These are phyloP conservation scores for Sinocyclocheilus anshuiensis DNA, from an alignment of 2,113 vertebrate species.

Conservation along the genomic window DNA sequence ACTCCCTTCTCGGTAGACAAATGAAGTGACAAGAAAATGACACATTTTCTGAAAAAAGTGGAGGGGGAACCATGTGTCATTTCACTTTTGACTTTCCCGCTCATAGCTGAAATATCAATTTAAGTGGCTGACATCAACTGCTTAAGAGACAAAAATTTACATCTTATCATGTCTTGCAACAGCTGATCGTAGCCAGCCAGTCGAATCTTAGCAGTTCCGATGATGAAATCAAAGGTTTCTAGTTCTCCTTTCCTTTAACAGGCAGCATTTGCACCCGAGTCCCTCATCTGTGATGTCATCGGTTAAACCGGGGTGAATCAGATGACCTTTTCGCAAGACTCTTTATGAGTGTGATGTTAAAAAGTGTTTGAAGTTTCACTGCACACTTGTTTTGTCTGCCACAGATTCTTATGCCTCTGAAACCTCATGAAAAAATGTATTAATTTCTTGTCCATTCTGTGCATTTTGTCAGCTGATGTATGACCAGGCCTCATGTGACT, in stretches of 20 bases:
- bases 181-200: neutral
- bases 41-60: neutral
- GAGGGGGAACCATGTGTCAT: slow-evolving; percentile 33
- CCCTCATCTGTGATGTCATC: slow-evolving; percentile 25
- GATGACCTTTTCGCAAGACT: slow-evolving; percentile 29
- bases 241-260: slow-evolving; percentile 24
- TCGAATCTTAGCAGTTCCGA: no score
- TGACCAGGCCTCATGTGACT: slow-evolving; percentile 6
- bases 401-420: slow-evolving; percentile 1
- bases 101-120: neutral
- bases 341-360: slow-evolving; percentile 13
- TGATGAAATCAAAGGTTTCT: slow-evolving; percentile 33
- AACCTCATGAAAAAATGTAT: neutral
- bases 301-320: slow-evolving; percentile 26
- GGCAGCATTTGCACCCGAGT: neutral
- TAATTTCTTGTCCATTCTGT: neutral
- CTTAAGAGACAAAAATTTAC: neutral
- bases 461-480: neutral
- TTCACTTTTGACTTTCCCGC: slow-evolving; percentile 44
- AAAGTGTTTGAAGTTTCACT: neutral
- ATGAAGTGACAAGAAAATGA: neutral
- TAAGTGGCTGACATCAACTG: neutral
- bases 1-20: slow-evolving; percentile 40
- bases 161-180: neutral
- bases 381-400: neutral